Conservation (phyloP, 2,797 vertebrate genomes). For the Eleutherodactylus coqui region DNA sequence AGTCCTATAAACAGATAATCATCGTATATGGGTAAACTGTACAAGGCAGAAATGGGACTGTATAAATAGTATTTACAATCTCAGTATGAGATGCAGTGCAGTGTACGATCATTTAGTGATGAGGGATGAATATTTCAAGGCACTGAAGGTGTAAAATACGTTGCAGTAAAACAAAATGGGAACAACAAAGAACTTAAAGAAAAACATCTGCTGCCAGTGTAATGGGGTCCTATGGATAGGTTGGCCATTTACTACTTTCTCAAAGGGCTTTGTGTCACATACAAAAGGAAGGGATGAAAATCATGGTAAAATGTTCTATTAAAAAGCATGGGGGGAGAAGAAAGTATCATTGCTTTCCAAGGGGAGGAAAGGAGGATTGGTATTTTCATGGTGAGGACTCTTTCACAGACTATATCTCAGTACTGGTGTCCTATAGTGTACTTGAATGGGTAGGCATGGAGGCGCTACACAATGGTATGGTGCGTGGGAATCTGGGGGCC, state of each 20-base stretch:
- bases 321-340: neutral
- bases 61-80: too few species aligned
- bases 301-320: neutral
- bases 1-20: too few species aligned
- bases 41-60: too few species aligned
- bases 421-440: too few species aligned
- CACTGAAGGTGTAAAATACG: neutral
- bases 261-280: neutral
- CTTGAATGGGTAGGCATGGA: too few species aligned
- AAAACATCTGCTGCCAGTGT: neutral
- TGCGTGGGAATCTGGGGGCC: too few species aligned
- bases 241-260: neutral
- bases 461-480: too few species aligned
- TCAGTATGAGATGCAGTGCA: too few species aligned
- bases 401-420: too few species aligned
- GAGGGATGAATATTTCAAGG: neutral
- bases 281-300: neutral
- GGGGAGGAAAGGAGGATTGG: neutral
- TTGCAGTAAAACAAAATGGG: neutral
- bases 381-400: neutral
- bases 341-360: neutral
- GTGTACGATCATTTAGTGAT: neutral
- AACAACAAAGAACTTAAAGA: neutral
- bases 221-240: neutral
- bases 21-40: too few species aligned